A percentile compares a stretch with the other conserved stretches of the same genome.
Evolutionary conservation across 2,888 invertebrate species (phyloP).

Genomic region (Lochmaea crataegi): DNA sequence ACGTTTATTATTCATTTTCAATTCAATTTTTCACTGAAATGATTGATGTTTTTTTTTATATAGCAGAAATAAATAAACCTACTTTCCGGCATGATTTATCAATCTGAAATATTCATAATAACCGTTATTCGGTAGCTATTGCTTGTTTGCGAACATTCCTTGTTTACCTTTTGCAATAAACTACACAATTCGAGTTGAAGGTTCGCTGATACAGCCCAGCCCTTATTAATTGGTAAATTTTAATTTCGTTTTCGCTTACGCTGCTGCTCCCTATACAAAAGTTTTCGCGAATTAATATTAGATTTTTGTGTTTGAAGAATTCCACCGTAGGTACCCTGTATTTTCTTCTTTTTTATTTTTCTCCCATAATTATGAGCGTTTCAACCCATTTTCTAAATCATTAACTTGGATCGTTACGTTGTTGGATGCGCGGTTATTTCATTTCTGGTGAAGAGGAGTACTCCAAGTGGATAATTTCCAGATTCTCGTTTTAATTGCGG

Average conservation of each 20-base stretch:
- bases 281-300: background rate
- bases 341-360: no score
- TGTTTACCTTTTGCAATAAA: slow-evolving; percentile 23
- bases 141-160: background rate
- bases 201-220: slow-evolving; percentile 16
- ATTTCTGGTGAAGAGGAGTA: no score
- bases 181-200: slow-evolving; percentile 13
- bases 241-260: slow-evolving; percentile 16
- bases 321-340: background rate
- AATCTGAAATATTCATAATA: slow-evolving; percentile 24
- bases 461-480: no score
- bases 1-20: slow-evolving; percentile 24
- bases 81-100: slow-evolving; percentile 25
- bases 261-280: background rate
- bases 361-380: no score
- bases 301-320: background rate
- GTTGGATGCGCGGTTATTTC: no score
- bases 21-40: slow-evolving; percentile 34
- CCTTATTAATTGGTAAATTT: slow-evolving; percentile 29
- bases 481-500: no score
- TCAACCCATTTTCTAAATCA: no score
- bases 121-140: background rate
- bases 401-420: no score
- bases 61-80: slow-evolving; percentile 26
- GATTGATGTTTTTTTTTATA: slow-evolving; percentile 39